Percentiles rank a stretch among this genome's conserved stretches.
Conservation (phyloP, 1,140 invertebrate genomes). For the Periplaneta americana region DNA sequence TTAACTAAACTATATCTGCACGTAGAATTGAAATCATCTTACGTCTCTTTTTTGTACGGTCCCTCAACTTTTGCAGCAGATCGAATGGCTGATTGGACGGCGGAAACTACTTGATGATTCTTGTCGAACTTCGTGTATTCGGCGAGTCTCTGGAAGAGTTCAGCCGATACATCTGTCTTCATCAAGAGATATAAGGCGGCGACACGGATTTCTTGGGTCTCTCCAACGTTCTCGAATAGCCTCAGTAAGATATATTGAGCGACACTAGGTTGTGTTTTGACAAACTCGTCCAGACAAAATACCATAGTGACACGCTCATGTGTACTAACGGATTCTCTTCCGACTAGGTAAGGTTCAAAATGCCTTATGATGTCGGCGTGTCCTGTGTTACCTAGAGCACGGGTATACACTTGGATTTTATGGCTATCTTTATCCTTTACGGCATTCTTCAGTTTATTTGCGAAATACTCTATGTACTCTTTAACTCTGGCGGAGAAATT, state of each 20-base stretch:
- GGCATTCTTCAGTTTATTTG: slow-evolving; percentile 43
- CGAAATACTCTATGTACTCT: slow-evolving; percentile 52
- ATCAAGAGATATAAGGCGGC: slow-evolving; percentile 54
- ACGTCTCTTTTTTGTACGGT: slow-evolving; percentile 19
- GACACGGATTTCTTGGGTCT: slow-evolving; percentile 56
- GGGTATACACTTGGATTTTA: slow-evolving; percentile 51
- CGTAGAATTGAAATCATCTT: too few species aligned
- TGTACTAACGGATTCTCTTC: slow-evolving; percentile 39
- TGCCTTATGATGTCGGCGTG: slow-evolving; percentile 50
- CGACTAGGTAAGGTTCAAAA: slow-evolving; percentile 62
- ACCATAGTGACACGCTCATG: slow-evolving; percentile 58
- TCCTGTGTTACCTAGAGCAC: slow-evolving; percentile 54
- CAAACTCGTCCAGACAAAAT: slow-evolving; percentile 42
- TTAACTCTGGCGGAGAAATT: slow-evolving; percentile 40
- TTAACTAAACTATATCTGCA: too few species aligned
- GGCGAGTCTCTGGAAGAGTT: slow-evolving; percentile 62
- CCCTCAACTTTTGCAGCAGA: slow-evolving; percentile 38
- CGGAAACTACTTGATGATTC: slow-evolving; percentile 52
- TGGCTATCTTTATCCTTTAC: slow-evolving; percentile 42
- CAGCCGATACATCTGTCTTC: slow-evolving; percentile 47
- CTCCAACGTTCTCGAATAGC: slow-evolving; percentile 56
- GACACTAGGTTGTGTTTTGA: slow-evolving; percentile 39
- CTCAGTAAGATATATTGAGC: slow-evolving; percentile 53
- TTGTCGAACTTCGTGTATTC: slow-evolving; percentile 55
- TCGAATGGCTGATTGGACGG: slow-evolving; percentile 51